These are phyloP conservation scores for Nothura maculosa DNA, from an alignment of 2,797 vertebrate genomes.

Conservation along the genomic window DNA sequence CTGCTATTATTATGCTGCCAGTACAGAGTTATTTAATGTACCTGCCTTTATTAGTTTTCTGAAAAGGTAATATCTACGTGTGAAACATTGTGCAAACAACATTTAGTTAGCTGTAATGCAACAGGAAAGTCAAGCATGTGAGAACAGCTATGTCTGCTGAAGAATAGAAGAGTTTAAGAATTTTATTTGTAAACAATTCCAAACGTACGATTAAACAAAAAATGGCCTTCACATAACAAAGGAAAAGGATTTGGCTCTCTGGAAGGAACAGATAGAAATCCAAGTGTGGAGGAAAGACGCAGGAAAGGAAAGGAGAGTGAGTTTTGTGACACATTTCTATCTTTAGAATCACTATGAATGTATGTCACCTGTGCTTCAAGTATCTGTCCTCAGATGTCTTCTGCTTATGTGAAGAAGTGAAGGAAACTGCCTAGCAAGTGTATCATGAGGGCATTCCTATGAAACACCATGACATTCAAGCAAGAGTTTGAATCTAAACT, in stretches of 20 bases:
- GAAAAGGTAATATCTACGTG: neutral
- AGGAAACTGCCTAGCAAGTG: neutral
- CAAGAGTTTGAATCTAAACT: neutral
- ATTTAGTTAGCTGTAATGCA: conserved; percentile 8
- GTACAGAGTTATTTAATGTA: conserved; percentile 41
- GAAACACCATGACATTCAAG: neutral
- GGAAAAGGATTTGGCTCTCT: neutral
- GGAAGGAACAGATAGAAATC: neutral
- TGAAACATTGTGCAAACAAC: neutral
- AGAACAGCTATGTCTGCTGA: neutral
- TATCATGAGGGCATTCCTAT: neutral
- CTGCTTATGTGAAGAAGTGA: neutral
- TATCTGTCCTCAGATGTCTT: neutral
- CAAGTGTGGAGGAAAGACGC: neutral
- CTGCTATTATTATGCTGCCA: conserved; percentile 52
- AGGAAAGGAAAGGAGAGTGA: neutral
- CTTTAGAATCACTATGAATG: neutral
- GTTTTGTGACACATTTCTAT: neutral
- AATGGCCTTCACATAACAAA: neutral
- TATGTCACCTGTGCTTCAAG: neutral
- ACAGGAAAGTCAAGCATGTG: neutral
- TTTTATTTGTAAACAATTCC: neutral
- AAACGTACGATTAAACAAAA: neutral
- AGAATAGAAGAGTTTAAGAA: neutral
- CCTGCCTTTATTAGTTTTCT: conserved; percentile 36